These are phyloP conservation scores for Cecidostiba fungosa DNA, from an alignment of 2,888 invertebrate species.

Conservation along the genomic window DNA sequence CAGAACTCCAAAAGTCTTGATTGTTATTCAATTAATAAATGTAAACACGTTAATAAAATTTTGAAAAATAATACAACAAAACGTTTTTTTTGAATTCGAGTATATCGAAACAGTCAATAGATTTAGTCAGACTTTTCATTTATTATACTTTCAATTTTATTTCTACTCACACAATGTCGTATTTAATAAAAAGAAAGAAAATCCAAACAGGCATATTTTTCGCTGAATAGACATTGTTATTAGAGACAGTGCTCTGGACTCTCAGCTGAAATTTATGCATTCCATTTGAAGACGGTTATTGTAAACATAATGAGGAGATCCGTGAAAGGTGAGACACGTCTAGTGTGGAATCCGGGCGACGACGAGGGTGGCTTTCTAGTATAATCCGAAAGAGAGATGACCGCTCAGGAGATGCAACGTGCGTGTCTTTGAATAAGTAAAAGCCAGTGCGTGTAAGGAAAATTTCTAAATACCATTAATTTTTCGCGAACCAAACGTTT, in stretches of 20 bases:
- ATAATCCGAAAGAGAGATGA: slow-evolving; percentile 64
- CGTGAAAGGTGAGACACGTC: slow-evolving; percentile 57
- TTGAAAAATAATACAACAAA: not conserved
- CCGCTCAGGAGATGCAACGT: slow-evolving; percentile 54
- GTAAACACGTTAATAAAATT: not conserved
- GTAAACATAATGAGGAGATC: slow-evolving; percentile 31
- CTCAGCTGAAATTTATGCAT: slow-evolving; percentile 10
- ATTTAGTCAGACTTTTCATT: not conserved
- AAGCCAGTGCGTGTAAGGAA: not conserved
- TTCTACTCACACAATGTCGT: not conserved
- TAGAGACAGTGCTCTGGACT: not conserved
- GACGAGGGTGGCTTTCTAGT: slow-evolving; percentile 53
- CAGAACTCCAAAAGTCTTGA: not conserved
- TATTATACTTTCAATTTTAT: no score
- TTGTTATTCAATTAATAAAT: not conserved
- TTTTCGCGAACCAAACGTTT: not conserved
- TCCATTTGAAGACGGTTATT: slow-evolving; percentile 5
- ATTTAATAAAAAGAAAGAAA: not conserved
- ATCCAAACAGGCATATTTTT: not conserved
- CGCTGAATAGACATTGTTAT: not conserved
- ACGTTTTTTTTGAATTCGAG: not conserved
- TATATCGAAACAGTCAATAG: not conserved
- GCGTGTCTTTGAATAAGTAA: slow-evolving; percentile 54
- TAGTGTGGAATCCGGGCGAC: slow-evolving; percentile 38
- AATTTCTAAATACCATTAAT: slow-evolving; percentile 4